Conservation (phyloP, 2,113 vertebrate species). For the Odocoileus hemionus region DNA sequence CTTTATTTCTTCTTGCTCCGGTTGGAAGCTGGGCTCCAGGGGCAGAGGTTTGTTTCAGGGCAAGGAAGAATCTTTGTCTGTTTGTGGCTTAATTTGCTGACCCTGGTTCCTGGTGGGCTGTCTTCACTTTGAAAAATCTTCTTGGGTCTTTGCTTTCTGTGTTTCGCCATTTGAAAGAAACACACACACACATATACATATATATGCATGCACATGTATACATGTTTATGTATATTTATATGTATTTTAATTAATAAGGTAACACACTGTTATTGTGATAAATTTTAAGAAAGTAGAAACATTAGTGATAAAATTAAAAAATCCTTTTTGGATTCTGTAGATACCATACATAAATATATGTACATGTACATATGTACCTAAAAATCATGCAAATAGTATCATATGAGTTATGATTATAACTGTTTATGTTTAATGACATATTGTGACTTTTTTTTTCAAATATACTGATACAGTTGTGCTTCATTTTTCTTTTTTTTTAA, state of each 20-base stretch:
- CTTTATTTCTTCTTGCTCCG: neutral
- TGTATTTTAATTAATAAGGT: neutral
- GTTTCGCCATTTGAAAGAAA: neutral
- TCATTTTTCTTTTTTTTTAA: neutral
- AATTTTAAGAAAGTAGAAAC: neutral
- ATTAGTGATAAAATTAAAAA: neutral
- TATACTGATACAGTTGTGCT: neutral
- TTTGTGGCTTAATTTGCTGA: neutral
- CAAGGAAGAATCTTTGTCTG: neutral
- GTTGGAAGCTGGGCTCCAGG: neutral
- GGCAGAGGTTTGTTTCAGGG: neutral
- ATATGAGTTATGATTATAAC: neutral
- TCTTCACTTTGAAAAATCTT: neutral
- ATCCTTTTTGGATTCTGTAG: neutral
- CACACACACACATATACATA: accelerated
- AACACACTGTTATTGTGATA: neutral
- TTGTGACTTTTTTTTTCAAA: neutral
- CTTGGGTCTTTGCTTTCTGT: neutral
- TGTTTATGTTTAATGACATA: neutral
- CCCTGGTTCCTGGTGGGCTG: neutral
- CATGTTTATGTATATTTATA: neutral
- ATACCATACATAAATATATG: neutral
- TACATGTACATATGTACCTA: too few species aligned
- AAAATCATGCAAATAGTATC: neutral
- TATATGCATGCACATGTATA: accelerated